Evolutionary conservation across 2,888 invertebrate genomes (phyloP), one percentile per base, ranked within the genome.

Genomic region (Lymantria dispar): DNA sequence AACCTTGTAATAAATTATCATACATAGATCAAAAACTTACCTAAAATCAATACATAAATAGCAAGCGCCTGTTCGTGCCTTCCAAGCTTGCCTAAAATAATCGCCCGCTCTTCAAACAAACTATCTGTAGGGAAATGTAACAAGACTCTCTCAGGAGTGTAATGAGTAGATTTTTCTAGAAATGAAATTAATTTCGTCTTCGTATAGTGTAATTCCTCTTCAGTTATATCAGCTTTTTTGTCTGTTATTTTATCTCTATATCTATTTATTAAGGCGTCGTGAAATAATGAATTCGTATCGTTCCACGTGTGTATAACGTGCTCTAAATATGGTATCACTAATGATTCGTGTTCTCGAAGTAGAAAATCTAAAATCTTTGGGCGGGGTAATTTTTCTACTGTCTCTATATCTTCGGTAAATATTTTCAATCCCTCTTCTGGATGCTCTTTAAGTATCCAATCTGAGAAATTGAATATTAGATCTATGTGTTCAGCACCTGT

Each of bases 301-400:
- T 95, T 94, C 98, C 99, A 99, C 2, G 94, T 93, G 58, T 95
- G 93, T 30, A 99, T 96, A 0, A 99, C 94, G 78, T 99, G 98
- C 78, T 99, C 99, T 74, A 99, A 87, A 80, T 99, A 99, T 0
- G 97, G 96, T 70, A 98, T 96, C 0, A 98, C 97, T 29, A 98
- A 90, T 12, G 93, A 80, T 58, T 96, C 95, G 74, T 97, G 96
- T 59, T 94, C 95, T 65, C 95, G 93, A n/a, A 97, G 90, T 12
- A 99, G 87, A 80, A 96, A 99, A 72, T 98, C 97, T 37, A 99
- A 87, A 37, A 99, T 95, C 78, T 95, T 94, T 1, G 97, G 95
- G 48, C 99, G 92, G 0, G 99, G 98, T 38, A 99, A 89, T 47
- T 94, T 94, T 77, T 98, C 97, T 0, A 98, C 97, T 92, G 98